Evolutionary conservation across 1,140 invertebrate genomes (phyloP).

Genomic region (Paracyclopina nana): DNA sequence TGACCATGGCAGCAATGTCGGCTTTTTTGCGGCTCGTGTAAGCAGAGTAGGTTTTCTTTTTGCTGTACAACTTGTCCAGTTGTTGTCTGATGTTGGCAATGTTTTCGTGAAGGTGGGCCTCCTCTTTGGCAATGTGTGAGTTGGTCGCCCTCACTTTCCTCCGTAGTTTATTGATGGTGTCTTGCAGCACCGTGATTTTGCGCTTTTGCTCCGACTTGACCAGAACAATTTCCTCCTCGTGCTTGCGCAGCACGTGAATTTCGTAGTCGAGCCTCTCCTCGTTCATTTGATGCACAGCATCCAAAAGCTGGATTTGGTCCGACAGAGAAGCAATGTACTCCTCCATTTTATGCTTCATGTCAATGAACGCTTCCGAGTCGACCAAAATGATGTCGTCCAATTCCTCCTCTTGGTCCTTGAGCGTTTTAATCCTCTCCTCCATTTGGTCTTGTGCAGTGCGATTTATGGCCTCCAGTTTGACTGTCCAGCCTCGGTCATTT

Average conservation of each 20-base stretch:
- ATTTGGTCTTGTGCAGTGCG: neutral
- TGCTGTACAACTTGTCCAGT: neutral
- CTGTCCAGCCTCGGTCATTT: neutral
- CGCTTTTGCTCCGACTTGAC: slow-evolving; percentile 16
- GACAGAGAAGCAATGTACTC: neutral
- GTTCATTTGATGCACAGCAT: slow-evolving; percentile 3
- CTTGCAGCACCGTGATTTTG: slow-evolving; percentile 15
- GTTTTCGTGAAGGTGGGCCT: neutral
- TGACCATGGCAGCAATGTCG: neutral
- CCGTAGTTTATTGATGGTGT: slow-evolving; percentile 6
- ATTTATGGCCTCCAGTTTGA: neutral
- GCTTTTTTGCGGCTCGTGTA: neutral
- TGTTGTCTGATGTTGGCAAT: neutral
- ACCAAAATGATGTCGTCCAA: neutral
- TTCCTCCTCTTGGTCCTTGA: neutral
- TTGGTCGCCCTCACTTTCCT: neutral
- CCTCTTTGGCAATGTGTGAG: neutral
- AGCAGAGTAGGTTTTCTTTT: neutral
- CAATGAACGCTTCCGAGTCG: neutral
- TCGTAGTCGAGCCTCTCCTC: slow-evolving; percentile 15
- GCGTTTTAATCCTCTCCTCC: neutral
- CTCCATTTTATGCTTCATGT: neutral
- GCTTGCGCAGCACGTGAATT: slow-evolving; percentile 14
- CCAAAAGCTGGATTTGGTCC: slow-evolving; percentile 7
- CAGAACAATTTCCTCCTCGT: slow-evolving; percentile 14